These are phyloP conservation scores for Drosophila rellima DNA, from an alignment of 2,888 invertebrate species.

Conservation along the genomic window DNA sequence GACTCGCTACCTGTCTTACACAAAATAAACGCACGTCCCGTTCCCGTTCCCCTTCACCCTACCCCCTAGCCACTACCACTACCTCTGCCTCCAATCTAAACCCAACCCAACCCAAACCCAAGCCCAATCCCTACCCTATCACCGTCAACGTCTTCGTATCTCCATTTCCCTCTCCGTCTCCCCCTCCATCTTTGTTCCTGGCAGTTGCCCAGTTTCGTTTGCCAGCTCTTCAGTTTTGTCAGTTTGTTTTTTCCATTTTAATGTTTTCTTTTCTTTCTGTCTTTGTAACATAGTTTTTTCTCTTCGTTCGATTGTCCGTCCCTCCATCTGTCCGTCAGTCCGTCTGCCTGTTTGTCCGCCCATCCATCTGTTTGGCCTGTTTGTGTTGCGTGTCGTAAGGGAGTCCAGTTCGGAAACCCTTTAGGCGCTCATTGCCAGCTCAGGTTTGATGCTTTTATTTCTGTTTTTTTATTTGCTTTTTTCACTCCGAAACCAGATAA, in stretches of 20 bases:
- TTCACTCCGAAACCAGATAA: slow-evolving; percentile 60
- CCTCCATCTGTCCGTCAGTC: slow-evolving; percentile 12
- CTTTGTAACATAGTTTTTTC: slow-evolving; percentile 73
- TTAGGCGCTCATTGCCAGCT: slow-evolving; percentile 79
- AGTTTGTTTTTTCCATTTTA: slow-evolving; percentile 60
- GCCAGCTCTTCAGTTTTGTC: slow-evolving; percentile 40
- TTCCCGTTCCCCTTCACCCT: slow-evolving; percentile 28
- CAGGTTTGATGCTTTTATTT: slow-evolving; percentile 45
- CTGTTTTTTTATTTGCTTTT: slow-evolving; percentile 13
- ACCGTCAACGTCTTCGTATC: neutral
- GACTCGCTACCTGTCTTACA: slow-evolving; percentile 79
- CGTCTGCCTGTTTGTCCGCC: slow-evolving; percentile 9
- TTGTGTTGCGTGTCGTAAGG: slow-evolving; percentile 38
- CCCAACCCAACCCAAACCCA: neutral
- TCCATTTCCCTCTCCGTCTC: slow-evolving; percentile 1
- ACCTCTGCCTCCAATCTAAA: neutral
- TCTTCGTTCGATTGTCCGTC: slow-evolving; percentile 39
- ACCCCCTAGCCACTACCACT: neutral
- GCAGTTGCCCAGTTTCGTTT: slow-evolving; percentile 62
- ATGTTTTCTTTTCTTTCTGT: slow-evolving; percentile 56
- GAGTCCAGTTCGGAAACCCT: slow-evolving; percentile 71
- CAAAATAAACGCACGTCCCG: slow-evolving; percentile 78
- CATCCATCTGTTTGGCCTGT: slow-evolving; percentile 52
- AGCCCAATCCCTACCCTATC: neutral
- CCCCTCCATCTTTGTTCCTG: slow-evolving; percentile 29